A percentile compares a stretch with the other conserved stretches of the same genome.
Evolutionary conservation across 2,113 vertebrate genomes (phyloP).

Genomic region (Pachycephala philippinensis): DNA sequence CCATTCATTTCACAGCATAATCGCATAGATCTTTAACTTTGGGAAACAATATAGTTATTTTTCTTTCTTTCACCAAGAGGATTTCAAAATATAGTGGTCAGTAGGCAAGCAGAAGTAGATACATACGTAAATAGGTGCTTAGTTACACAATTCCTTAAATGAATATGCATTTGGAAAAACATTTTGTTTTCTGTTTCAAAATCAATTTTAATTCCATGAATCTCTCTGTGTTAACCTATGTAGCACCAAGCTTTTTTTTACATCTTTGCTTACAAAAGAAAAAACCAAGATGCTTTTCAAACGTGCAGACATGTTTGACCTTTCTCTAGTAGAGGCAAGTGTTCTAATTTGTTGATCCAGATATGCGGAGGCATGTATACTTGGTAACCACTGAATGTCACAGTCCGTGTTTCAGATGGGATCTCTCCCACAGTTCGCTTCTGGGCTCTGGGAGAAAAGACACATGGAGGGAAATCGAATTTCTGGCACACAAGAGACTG

Average conservation of each 20-base stretch:
- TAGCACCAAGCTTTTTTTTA: not conserved
- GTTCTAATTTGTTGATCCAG: not conserved
- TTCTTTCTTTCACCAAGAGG: not conserved
- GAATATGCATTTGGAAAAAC: not conserved
- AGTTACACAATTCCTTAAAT: not conserved
- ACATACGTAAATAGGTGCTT: not conserved
- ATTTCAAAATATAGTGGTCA: not conserved
- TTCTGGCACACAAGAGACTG: not conserved
- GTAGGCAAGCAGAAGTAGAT: not conserved
- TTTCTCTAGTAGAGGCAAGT: not conserved
- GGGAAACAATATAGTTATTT: not conserved
- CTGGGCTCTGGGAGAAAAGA: not conserved
- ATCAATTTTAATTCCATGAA: not conserved
- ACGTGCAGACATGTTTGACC: not conserved
- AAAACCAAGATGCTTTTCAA: not conserved
- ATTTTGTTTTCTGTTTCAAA: not conserved
- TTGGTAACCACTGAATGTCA: not conserved
- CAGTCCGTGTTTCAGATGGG: accelerated
- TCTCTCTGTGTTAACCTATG: not conserved
- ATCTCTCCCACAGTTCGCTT: not conserved
- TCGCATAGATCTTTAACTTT: not conserved
- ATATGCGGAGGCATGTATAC: not conserved
- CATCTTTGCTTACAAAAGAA: not conserved
- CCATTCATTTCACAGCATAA: not conserved
- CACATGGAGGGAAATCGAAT: not conserved